phyloP scores from a whole-genome alignment of 2,113 vertebrate genomes.

The Neolamprologus hecqui region DNA sequence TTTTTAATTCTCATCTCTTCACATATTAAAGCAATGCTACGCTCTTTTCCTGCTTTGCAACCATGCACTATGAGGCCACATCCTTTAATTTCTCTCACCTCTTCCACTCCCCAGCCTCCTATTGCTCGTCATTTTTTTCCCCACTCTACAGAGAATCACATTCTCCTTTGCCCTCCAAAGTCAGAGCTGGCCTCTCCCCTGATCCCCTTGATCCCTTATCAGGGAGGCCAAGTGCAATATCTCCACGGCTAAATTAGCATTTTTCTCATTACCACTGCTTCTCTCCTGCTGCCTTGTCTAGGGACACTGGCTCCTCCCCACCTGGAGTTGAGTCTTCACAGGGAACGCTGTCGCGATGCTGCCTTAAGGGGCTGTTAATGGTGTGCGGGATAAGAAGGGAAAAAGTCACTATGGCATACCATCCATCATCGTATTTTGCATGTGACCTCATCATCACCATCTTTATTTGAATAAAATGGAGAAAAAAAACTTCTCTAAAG shows the following conservation, averaged over 20 bases:
- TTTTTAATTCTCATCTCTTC: background rate
- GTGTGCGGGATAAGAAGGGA: background rate
- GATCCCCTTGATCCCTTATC: slow-evolving; percentile 65
- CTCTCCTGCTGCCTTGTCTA: slow-evolving; percentile 35
- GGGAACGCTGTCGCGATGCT: background rate
- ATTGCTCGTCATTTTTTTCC: background rate
- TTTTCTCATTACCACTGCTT: slow-evolving; percentile 68
- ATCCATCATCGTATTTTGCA: background rate
- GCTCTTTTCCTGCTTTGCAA: slow-evolving; percentile 3
- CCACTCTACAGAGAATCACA: background rate
- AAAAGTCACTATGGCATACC: background rate
- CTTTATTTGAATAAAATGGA: background rate
- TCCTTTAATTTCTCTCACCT: slow-evolving; percentile 1
- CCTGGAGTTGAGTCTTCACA: background rate
- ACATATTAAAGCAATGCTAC: slow-evolving; percentile 4
- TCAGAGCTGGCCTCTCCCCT: slow-evolving; percentile 36
- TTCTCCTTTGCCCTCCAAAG: slow-evolving; percentile 35
- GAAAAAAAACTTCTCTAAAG: background rate
- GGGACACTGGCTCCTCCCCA: slow-evolving; percentile 17
- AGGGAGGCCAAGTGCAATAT: slow-evolving; percentile 62
- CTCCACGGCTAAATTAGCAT: slow-evolving; percentile 64
- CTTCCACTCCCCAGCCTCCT: background rate
- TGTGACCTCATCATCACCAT: background rate
- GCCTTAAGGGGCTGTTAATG: background rate
- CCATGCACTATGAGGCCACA: background rate